Conservation (phyloP, 2,113 vertebrate species). For the Nerophis lumbriciformis region DNA sequence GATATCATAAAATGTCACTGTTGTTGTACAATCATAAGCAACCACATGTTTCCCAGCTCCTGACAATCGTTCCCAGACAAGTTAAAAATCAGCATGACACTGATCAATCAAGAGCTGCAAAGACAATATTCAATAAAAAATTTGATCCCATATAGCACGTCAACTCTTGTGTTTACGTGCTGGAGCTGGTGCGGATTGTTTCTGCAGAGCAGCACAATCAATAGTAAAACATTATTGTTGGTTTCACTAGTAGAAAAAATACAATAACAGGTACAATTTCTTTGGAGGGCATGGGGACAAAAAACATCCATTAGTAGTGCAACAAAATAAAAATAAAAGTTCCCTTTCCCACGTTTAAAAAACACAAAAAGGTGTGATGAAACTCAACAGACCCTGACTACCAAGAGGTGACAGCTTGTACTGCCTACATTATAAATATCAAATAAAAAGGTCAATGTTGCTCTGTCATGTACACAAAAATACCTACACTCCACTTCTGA, state of each 20-base stretch:
- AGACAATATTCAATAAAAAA: neutral
- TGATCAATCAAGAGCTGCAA: conserved; percentile 7
- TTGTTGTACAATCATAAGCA: conserved; percentile 42
- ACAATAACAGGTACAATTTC: conserved; percentile 3
- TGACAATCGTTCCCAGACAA: conserved; percentile 1
- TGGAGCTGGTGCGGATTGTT: no score
- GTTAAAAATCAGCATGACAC: neutral
- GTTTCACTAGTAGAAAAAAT: neutral
- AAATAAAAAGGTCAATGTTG: conserved; percentile 43
- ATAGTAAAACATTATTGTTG: neutral
- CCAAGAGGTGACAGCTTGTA: conserved; percentile 50
- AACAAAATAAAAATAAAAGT: neutral
- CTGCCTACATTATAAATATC: conserved; percentile 62
- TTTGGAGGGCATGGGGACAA: conserved; percentile 5
- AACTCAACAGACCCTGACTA: conserved; percentile 40
- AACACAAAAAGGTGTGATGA: conserved; percentile 4
- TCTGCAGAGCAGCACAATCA: neutral
- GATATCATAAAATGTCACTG: conserved; percentile 32
- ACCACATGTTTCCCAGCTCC: conserved; percentile 7
- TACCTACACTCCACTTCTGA: conserved; percentile 20
- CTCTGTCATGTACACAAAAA: conserved; percentile 37
- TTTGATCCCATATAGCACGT: no score
- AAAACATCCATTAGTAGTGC: conserved; percentile 6
- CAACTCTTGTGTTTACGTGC: no score
- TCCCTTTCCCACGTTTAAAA: conserved; percentile 28